A percentile compares a stretch with the other conserved stretches of the same genome.
Evolutionary conservation across 2,113 vertebrate species (phyloP).

Genomic region (Calidris pygmaea): DNA sequence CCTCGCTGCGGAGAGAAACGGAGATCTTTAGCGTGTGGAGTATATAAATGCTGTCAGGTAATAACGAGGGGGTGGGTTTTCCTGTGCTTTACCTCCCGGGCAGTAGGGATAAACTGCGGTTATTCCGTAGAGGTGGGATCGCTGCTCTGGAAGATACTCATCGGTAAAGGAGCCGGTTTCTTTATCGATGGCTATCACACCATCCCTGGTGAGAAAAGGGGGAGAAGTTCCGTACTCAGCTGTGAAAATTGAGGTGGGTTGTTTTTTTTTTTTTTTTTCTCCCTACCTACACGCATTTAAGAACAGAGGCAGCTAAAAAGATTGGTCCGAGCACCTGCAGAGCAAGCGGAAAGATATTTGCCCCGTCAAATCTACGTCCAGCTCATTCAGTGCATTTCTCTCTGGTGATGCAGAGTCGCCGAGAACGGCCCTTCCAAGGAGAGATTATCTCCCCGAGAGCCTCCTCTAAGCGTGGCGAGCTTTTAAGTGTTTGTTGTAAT

Average conservation of each 20-base stretch:
- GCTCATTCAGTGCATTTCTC: neutral
- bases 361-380: neutral
- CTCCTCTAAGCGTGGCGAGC: neutral
- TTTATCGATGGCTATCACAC: constrained; percentile 86
- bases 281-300: rapidly evolving
- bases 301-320: neutral
- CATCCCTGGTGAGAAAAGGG: constrained; percentile 79
- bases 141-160: constrained; percentile 92
- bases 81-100: constrained; percentile 77
- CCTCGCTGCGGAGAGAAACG: constrained; percentile 51
- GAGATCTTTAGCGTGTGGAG: rapidly evolving
- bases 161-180: constrained; percentile 83
- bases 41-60: rapidly evolving
- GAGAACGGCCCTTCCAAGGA: neutral
- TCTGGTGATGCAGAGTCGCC: neutral
- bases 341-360: neutral
- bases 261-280: too few species aligned
- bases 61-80: rapidly evolving
- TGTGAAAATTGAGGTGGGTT: rapidly evolving
- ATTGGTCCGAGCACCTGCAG: neutral
- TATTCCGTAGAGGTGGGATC: constrained; percentile 95
- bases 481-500: neutral
- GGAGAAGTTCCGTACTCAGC: neutral
- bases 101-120: constrained; percentile 88
- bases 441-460: neutral